A percentile compares a stretch with the other conserved stretches of the same genome.
These are phyloP conservation scores for Pseudomyrmex flavicornis DNA, from an alignment of 1,140 invertebrate genomes.

Conservation along the genomic window DNA sequence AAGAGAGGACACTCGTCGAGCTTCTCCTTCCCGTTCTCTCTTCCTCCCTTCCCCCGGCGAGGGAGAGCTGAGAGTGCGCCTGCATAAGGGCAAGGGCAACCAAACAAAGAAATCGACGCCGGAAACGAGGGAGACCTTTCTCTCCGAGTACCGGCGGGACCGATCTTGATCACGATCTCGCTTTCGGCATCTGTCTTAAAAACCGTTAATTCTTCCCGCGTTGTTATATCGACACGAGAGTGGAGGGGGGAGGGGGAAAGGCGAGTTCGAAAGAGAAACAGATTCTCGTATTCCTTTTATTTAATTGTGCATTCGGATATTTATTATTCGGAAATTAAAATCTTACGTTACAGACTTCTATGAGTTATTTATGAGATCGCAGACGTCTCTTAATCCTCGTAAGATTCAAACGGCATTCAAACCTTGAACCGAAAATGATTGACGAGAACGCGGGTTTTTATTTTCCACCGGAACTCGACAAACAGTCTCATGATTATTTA, in stretches of 20 bases:
- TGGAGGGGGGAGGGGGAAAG: too few species aligned
- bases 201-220: neutral
- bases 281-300: neutral
- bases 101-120: slow-evolving; percentile 53
- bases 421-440: neutral
- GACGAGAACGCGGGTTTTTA: neutral
- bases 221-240: neutral
- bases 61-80: slow-evolving; percentile 1
- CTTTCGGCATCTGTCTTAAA: neutral
- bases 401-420: neutral
- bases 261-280: neutral
- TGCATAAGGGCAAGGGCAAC: slow-evolving; percentile 50
- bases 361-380: too few species aligned
- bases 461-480: neutral
- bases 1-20: slow-evolving; percentile 34
- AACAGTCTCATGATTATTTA: slow-evolving; percentile 53
- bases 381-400: too few species aligned
- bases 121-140: neutral
- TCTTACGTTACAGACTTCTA: too few species aligned
- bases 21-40: neutral
- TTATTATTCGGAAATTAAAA: too few species aligned
- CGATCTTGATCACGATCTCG: slow-evolving; percentile 33
- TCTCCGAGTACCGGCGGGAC: neutral
- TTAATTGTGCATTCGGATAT: neutral
- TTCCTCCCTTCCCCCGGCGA: too few species aligned